Evolutionary conservation across 2,113 vertebrate species (phyloP).

Genomic region (Phylloscopus trochilus): DNA sequence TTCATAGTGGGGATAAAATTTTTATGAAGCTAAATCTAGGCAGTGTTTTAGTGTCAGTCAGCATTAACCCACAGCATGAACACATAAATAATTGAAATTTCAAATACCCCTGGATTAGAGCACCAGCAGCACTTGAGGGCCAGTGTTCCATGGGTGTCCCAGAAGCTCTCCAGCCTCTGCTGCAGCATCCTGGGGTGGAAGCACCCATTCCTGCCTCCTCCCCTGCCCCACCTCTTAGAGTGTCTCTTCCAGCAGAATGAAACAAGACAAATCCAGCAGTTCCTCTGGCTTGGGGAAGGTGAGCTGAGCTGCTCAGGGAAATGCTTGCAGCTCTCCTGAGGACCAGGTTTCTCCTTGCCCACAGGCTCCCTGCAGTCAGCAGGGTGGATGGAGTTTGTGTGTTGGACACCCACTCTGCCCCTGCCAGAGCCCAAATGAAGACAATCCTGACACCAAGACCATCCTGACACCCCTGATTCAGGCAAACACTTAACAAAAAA

Average conservation of each 20-base stretch:
- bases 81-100: constrained; percentile 85
- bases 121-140: neutral
- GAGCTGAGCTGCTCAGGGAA: neutral
- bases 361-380: neutral
- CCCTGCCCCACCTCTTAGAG: neutral
- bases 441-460: neutral
- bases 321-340: neutral
- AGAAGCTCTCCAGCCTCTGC: neutral
- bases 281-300: neutral
- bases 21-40: constrained; percentile 92
- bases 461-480: neutral
- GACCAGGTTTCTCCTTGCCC: neutral
- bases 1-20: constrained; percentile 82
- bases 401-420: neutral
- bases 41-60: constrained; percentile 94
- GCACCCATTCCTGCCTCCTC: neutral
- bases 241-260: neutral
- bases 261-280: neutral
- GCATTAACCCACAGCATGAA: constrained; percentile 86
- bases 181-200: neutral
- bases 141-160: neutral
- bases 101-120: constrained; percentile 63
- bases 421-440: neutral
- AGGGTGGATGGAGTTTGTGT: neutral
- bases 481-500: neutral